Base-by-base conservation (phyloP, 2,113 vertebrate species). In the Eolophus roseicapilla region DNA sequence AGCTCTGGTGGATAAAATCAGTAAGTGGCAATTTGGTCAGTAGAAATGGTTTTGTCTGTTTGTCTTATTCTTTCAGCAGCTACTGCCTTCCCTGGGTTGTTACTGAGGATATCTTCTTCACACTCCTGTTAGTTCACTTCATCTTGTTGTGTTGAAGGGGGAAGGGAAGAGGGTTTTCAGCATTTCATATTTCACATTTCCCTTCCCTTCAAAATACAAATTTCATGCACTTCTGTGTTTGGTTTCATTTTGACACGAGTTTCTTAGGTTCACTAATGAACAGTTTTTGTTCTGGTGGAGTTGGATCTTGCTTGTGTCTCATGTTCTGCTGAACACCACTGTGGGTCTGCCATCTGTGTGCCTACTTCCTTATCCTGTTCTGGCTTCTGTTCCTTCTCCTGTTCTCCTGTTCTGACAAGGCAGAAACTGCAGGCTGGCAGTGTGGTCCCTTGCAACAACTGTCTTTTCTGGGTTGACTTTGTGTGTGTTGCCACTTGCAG, bases 1-100 rank as follows among this genome's bases (percentile, higher is more conserved):
- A 33, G 99, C 99, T 65, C 97, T 99, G 95, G 99, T 99, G 96
- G 99, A 99, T 97, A 99, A 99, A 96, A 99, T 99, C 70, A 99
- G 99, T 99, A 98, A 97, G 98, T 90, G 63, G 46, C 59, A 55
- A 44, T 75, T 87, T 60, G 47, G 37, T 81, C 52, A 47, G 29
- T 46, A 52, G 68, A 63, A 86, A 29, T 74, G 6, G 17, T 81
- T 79, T 82, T 31, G 64, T 80, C 24, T 96, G 3, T 77, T 39
- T 69, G 39, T 80, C 24, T 68, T 46, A 16, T 13, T 55, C 35
- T 69, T 95, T 86, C 13, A 17, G 65, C 65, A 85, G 74, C 52
- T 68, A 29, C 28, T 86, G 27, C 20, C 20, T 79, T 92, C 25
- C 35, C 7, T 0, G 86, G 20, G 35, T 84, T 92, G 49, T 55